Evolutionary conservation across 2,888 invertebrate species (phyloP).

Genomic region (Leptinotarsa peninsularis): DNA sequence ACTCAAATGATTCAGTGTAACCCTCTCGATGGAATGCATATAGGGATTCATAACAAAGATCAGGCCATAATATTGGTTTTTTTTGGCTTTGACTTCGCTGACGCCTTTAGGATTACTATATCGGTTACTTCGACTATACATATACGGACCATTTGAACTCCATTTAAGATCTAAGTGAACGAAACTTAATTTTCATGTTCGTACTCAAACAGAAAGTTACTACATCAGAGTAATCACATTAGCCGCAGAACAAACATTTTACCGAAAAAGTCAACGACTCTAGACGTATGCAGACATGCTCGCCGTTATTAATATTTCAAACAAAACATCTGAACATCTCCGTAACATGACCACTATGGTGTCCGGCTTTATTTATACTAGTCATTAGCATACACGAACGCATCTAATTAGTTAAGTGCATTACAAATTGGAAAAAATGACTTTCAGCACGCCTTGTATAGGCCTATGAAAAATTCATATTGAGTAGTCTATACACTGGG

Average conservation of each 20-base stretch:
- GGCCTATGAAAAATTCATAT: neutral
- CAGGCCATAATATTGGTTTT: too few species aligned
- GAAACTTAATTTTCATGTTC: too few species aligned
- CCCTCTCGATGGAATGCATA: too few species aligned
- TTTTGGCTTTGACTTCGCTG: too few species aligned
- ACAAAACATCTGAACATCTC: slow-evolving; percentile 48
- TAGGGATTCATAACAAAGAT: too few species aligned
- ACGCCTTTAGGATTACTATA: too few species aligned
- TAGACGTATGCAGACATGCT: slow-evolving; percentile 16
- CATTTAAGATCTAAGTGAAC: too few species aligned
- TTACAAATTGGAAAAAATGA: slow-evolving; percentile 36
- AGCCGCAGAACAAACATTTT: slow-evolving; percentile 23
- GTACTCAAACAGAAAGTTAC: neutral
- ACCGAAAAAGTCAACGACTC: slow-evolving; percentile 31
- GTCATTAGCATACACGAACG: slow-evolving; percentile 48
- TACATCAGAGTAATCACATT: slow-evolving; percentile 18
- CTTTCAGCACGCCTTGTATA: neutral
- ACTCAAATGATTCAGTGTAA: too few species aligned
- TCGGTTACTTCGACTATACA: too few species aligned
- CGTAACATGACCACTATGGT: slow-evolving; percentile 48
- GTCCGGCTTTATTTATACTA: slow-evolving; percentile 48
- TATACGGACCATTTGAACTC: too few species aligned
- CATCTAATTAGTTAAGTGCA: slow-evolving; percentile 53
- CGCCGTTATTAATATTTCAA: slow-evolving; percentile 52
- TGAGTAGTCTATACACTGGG: too few species aligned